Percentiles rank a stretch among this genome's conserved stretches.
These are phyloP conservation scores for Tachypleus tridentatus DNA, from an alignment of 1,140 invertebrate species.

Conservation along the genomic window DNA sequence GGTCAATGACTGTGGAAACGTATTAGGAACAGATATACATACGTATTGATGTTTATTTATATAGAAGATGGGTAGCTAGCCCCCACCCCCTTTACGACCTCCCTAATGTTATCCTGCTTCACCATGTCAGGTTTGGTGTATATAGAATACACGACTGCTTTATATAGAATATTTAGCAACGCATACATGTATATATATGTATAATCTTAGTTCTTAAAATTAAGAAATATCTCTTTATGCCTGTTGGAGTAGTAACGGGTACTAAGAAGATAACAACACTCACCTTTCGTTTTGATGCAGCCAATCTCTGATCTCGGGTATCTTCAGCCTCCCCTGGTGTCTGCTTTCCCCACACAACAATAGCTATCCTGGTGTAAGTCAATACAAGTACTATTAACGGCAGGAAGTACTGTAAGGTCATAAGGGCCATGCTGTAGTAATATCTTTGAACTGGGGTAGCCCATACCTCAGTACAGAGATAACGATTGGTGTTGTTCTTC, in stretches of 20 bases:
- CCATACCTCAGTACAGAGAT: conserved; percentile 25
- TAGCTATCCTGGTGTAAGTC: conserved; percentile 71
- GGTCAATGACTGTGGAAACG: too few relatives aligned
- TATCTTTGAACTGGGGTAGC: conserved; percentile 37
- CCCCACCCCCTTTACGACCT: too few relatives aligned
- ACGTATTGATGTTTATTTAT: too few relatives aligned
- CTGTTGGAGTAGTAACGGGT: background rate
- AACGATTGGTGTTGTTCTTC: conserved; percentile 40
- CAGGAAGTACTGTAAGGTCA: conserved; percentile 74
- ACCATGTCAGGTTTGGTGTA: too few relatives aligned
- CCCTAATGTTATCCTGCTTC: too few relatives aligned
- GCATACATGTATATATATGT: too few relatives aligned
- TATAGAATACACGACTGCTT: too few relatives aligned
- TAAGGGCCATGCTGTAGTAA: conserved; percentile 59
- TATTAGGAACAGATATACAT: too few relatives aligned
- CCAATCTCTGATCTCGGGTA: conserved; percentile 62
- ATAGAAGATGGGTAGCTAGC: too few relatives aligned
- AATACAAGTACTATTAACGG: conserved; percentile 66
- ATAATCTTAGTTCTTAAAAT: too few relatives aligned
- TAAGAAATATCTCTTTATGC: background rate
- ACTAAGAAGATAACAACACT: conserved; percentile 22
- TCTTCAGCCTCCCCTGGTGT: conserved; percentile 73
- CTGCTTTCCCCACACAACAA: conserved; percentile 74
- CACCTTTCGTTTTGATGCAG: conserved; percentile 77
- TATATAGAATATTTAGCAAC: too few relatives aligned